A percentile compares a stretch with the other conserved stretches of the same genome.
These are phyloP conservation scores for Eurois occulta DNA, from an alignment of 2,888 invertebrate genomes.

Conservation along the genomic window DNA sequence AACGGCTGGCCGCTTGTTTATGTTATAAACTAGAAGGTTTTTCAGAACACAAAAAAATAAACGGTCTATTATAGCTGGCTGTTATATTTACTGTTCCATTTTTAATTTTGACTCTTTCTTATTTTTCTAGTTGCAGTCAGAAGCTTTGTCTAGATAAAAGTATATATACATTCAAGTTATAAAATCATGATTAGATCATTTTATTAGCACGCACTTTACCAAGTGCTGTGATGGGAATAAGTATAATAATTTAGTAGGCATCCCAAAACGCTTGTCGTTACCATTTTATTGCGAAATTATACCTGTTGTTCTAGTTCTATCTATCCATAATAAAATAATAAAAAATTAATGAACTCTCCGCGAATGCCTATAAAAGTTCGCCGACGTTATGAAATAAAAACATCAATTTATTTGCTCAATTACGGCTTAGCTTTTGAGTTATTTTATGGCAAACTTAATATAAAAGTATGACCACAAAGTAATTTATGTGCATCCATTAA, in stretches of 20 bases:
- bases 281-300: constrained; percentile 37
- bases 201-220: background rate
- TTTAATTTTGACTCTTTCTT: background rate
- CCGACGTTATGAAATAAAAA: constrained; percentile 48
- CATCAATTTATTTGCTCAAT: constrained; percentile 54
- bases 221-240: background rate
- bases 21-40: background rate
- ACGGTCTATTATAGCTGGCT: background rate
- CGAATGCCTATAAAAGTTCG: constrained; percentile 46
- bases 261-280: constrained; percentile 7
- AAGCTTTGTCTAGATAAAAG: background rate
- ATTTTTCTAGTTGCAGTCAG: background rate
- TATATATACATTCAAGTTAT: background rate
- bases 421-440: constrained; percentile 44
- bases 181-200: background rate
- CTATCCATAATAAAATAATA: constrained; percentile 48
- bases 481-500: constrained; percentile 53
- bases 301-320: constrained; percentile 45
- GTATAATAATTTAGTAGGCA: constrained; percentile 7
- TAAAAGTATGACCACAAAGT: constrained; percentile 43
- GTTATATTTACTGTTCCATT: background rate
- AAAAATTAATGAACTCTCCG: constrained; percentile 47
- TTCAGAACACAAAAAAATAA: background rate
- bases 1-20: background rate
- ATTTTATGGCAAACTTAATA: constrained; percentile 47